Conservation (phyloP, 1,140 invertebrate species). For the Zaprionus davidi region DNA sequence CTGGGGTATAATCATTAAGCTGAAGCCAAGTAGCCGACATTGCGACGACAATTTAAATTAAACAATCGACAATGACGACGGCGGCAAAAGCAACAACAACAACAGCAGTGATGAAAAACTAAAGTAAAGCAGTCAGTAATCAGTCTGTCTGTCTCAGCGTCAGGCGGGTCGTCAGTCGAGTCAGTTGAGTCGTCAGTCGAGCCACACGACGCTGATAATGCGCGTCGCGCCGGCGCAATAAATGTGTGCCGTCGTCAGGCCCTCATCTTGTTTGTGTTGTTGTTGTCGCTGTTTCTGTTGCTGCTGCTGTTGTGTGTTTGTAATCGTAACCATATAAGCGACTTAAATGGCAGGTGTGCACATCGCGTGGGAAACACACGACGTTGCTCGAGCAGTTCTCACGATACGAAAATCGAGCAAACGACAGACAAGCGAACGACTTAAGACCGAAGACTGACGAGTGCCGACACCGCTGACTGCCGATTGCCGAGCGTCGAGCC, state of each 20-base stretch:
- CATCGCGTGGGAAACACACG: slow-evolving; percentile 84
- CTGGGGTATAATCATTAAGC: slow-evolving; percentile 65
- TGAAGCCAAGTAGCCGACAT: slow-evolving; percentile 58
- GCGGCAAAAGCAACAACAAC: not conserved
- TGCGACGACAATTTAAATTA: slow-evolving; percentile 58
- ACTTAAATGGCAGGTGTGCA: slow-evolving; percentile 84
- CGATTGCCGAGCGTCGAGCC: slow-evolving; percentile 32
- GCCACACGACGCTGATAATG: slow-evolving; percentile 77
- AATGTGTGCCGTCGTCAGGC: slow-evolving; percentile 73
- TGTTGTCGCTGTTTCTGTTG: slow-evolving; percentile 46
- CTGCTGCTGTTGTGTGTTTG: slow-evolving; percentile 53
- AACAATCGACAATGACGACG: slow-evolving; percentile 56
- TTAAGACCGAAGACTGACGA: slow-evolving; percentile 34
- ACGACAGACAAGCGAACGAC: slow-evolving; percentile 35
- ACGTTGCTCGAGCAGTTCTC: slow-evolving; percentile 83
- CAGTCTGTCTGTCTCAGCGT: slow-evolving; percentile 45
- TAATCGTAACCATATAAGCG: slow-evolving; percentile 83
- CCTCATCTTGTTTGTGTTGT: slow-evolving; percentile 59
- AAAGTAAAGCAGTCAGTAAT: slow-evolving; percentile 74
- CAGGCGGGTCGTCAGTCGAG: slow-evolving; percentile 21
- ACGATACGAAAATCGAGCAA: slow-evolving; percentile 84
- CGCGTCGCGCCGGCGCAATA: slow-evolving; percentile 80
- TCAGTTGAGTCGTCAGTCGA: slow-evolving; percentile 55
- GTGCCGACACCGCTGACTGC: slow-evolving; percentile 27
- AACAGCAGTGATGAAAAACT: slow-evolving; percentile 61